phyloP scores from a whole-genome alignment of 2,888 invertebrate genomes.

The Diabrotica balteata region DNA sequence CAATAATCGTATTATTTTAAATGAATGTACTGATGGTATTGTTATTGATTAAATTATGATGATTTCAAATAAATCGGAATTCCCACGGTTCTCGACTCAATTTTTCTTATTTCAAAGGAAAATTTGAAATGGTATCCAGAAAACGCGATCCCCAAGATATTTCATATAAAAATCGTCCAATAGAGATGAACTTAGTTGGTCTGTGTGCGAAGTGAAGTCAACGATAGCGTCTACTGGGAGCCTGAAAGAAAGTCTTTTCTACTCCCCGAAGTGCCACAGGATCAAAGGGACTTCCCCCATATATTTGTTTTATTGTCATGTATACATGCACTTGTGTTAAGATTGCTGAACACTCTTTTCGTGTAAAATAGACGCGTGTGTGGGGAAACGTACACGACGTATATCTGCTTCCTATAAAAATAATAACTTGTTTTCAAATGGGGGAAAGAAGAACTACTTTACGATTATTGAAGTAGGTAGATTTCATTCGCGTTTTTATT shows the following conservation, averaged over 20 bases:
- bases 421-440: constrained; percentile 46
- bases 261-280: constrained; percentile 52
- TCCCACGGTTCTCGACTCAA: too few relatives aligned
- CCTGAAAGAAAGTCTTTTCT: constrained; percentile 44
- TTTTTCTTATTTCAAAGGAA: constrained; percentile 16
- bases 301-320: constrained; percentile 61
- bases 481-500: background rate
- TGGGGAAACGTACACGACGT: constrained; percentile 37
- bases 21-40: too few relatives aligned
- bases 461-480: constrained; percentile 13
- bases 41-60: too few relatives aligned
- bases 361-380: constrained; percentile 42
- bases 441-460: constrained; percentile 17
- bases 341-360: constrained; percentile 53
- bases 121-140: constrained; percentile 23
- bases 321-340: constrained; percentile 58
- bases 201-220: constrained; percentile 40
- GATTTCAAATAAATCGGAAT: too few relatives aligned
- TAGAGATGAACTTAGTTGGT: constrained; percentile 44
- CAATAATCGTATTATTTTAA: too few relatives aligned
- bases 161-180: constrained; percentile 46
- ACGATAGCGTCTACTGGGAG: constrained; percentile 42
- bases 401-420: constrained; percentile 44
- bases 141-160: constrained; percentile 30
- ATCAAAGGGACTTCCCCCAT: constrained; percentile 57